Evolutionary conservation across 1,140 invertebrate genomes (phyloP), one percentile per base, ranked within the genome.

Genomic region (Papilio machaon): DNA sequence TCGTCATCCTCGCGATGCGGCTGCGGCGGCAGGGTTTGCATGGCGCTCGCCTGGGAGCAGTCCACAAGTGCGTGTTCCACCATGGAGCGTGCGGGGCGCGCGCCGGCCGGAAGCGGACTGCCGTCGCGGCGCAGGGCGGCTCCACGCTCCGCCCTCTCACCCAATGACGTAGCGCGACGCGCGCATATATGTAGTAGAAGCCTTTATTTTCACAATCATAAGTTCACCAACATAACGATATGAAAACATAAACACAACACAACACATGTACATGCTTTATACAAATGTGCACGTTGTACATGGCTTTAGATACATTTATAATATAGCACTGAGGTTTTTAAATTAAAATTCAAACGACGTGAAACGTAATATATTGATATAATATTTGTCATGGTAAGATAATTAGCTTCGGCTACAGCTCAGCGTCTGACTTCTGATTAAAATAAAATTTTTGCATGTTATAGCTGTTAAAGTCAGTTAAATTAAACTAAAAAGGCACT

Each of bases 1-100:
- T 97, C 96, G 85, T 96, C 96, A 86, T 96, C 95, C 13, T 93
- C 92, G 80, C 91, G 90, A 80, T 93, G 93, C 80, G 91, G 89
- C 82, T 91, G 91, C 82, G 91, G 91, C 73, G 92, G 90, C 80
- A 91, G 86, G 84, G 92, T 94, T 89, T 94, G 93, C 93, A 95
- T 95, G 88, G 90, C 94, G 89, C 92, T 91, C 89, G 91, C 85
- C 88, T 92, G 90, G 82, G 91, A 90, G 90, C 93, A 91, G 85
- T 92, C 92, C 79, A 90, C 89, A 83, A 88, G 90, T 89, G 91
- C 91, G 90, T 92, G 93, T 89, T 94, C 92, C 87, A 95, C 92
- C 92, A 95, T 93, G 89, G 86, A 89, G 89, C 89, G 91, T 91
- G 88, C 90, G 86, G 84, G 91, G 87, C 88, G 90, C 90, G 87